Base-by-base conservation (phyloP, 2,797 vertebrate genomes). In the Danionella dracula region DNA sequence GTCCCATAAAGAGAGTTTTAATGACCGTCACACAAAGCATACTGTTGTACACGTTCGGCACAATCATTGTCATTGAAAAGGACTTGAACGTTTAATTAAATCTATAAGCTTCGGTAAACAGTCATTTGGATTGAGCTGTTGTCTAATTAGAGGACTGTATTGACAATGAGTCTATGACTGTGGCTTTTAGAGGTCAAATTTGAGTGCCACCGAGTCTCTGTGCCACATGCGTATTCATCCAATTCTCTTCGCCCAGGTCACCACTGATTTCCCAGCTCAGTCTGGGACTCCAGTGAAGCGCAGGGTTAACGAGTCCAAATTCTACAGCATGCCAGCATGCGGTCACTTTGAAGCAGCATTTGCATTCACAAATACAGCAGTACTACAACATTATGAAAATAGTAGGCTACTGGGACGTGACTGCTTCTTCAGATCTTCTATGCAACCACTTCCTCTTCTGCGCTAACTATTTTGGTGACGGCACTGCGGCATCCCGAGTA, bases 1-100 rank as follows among this genome's bases (percentile, higher is more conserved):
- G 1, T 68, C 61, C 63, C 64, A 73, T 75, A 78, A 75, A 75
- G 41, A 71, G 67, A 68, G 37, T 66, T 71, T 69, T 71, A 78
- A 78, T 78, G 76, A 73, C 60, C 55, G 68, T 62, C 62, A 65
- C 61, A 78, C 73, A 78, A 73, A 73, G 76, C 68, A 9, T 46
- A 13, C 70, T 71, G 66, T 75, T 78, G 70, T 78, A 68, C 55
- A 59, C 49, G 60, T 35, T 40, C 58, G 2, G 37, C 64, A 71
- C 64, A 66, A 57, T 73, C 70, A 70, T 74, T 66, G 67, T 78
- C 67, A 71, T 73, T 70, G 56, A 73, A 69, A 59, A 54, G 55
- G 21, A 29, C 61, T 65, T 70, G 61, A 70, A 58, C 53, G 16
- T 70, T 70, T 70, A 65, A 65, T 66, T 66, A 44, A 62, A 73